phyloP scores from a whole-genome alignment of 2,113 vertebrate species.

The Osmerus eperlanus region DNA sequence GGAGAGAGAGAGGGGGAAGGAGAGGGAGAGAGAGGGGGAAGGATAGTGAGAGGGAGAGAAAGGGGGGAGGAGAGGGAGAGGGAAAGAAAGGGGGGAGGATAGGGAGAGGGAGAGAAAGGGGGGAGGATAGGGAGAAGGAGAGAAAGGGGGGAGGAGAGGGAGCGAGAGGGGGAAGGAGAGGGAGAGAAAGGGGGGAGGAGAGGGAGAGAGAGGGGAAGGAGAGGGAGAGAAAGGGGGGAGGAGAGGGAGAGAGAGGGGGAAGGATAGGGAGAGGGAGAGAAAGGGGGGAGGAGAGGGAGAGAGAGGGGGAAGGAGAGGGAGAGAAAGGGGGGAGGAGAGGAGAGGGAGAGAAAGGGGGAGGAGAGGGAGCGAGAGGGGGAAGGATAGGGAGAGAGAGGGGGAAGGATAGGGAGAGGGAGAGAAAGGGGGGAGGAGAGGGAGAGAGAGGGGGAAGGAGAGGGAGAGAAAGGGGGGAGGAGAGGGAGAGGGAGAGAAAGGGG shows the following conservation, averaged over 20 bases:
- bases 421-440: constrained; percentile 30
- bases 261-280: background rate
- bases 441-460: constrained; percentile 27
- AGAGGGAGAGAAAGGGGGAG: background rate
- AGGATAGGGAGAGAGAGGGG: no score
- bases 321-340: constrained; percentile 1
- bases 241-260: background rate
- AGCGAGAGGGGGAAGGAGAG: constrained; percentile 13
- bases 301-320: constrained; percentile 29
- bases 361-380: constrained; percentile 30
- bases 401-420: constrained; percentile 31
- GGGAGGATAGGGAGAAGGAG: constrained; percentile 26
- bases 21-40: constrained; percentile 23
- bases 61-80: constrained; percentile 32
- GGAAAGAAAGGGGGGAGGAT: background rate
- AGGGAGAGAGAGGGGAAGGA: constrained; percentile 39
- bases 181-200: constrained; percentile 7
- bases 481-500: background rate
- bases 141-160: constrained; percentile 23
- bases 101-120: background rate
- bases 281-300: background rate
- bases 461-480: constrained; percentile 3
- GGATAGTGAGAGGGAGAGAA: constrained; percentile 1
- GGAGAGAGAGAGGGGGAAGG: constrained; percentile 35
- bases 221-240: constrained; percentile 18